Evolutionary conservation across 2,888 invertebrate species (phyloP), one percentile per base, ranked within the genome.

Genomic region (Folsomia manolachei): DNA sequence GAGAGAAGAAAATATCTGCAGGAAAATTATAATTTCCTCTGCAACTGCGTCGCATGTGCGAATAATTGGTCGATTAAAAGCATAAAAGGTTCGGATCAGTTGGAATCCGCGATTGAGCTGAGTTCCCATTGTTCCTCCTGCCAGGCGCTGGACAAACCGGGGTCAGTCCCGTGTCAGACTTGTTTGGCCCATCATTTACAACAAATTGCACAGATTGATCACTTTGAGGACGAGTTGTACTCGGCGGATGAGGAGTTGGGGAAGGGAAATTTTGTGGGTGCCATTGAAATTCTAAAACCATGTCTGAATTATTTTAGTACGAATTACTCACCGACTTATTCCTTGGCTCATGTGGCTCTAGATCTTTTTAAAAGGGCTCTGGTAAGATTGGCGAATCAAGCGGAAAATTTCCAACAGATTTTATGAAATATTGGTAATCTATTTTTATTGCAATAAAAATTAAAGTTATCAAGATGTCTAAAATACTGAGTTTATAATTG

Each of bases 21-120:
- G 1, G 72, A 75, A 19, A 76, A 78, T 51, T 80, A 79, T 62
- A 69, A 73, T 18, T 80, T 80, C 61, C 52, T 69, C 19, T 80
- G 80, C 64, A 65, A 69, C 7, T 80, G 80, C 61, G 24, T 24
- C 11, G 72, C 78, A 11, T 80, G 80, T 24, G 72, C 67, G 21
- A n/a, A 64, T 1, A 71, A 72, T 26, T 79, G 75, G 73, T 66
- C 71, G 19, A 61, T 63, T 0, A 56, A 39, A 1, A 70, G 21
- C 1, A 9, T 71, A 1, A 27, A n/a, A 18, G 52, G 23, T 21
- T 61, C 52, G n/a, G 51, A 53, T 53, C 18, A 71, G 25, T 63
- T 52, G 23, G 24, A 71, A 64, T 27, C 4, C 7, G n/a, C 51
- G 52, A 1, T 39, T 14, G 39, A 39, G 39, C 14, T 39, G 21